Evolutionary conservation across 2,797 vertebrate species (phyloP).

Genomic region (Tapirus indicus): DNA sequence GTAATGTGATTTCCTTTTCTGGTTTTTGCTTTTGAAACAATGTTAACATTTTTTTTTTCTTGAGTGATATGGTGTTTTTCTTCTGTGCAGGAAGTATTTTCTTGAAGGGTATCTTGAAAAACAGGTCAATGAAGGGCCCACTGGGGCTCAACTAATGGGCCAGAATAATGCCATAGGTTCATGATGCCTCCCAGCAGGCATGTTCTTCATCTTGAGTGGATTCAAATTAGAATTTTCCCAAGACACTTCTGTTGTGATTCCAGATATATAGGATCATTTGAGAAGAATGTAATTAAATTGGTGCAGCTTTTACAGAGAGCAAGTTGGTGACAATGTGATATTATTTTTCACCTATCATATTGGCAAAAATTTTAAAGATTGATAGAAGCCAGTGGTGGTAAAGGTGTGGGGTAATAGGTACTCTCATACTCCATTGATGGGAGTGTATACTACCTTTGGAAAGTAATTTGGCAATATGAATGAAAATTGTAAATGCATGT

Average conservation of each 20-base stretch:
- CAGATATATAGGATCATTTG: conserved; percentile 33
- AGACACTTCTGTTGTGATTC: not conserved
- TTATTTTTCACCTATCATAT: not conserved
- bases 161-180: not conserved
- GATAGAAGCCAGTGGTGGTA: not conserved
- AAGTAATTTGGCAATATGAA: not conserved
- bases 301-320: not conserved
- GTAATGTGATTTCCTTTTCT: conserved; percentile 60
- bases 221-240: conserved; percentile 52
- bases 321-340: not conserved
- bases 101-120: conserved; percentile 33
- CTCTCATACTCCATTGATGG: not conserved
- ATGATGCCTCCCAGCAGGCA: not conserved
- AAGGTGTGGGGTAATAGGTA: not conserved
- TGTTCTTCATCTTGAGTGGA: not conserved
- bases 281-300: conserved; percentile 6
- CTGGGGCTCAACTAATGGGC: not conserved
- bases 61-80: not conserved
- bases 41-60: conserved; percentile 6
- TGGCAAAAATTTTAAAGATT: conserved; percentile 27
- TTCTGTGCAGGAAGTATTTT: conserved; percentile 1
- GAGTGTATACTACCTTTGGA: not conserved
- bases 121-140: not conserved
- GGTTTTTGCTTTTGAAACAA: conserved; percentile 54
- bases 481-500: conserved; percentile 12